Conservation (phyloP, 2,113 vertebrate genomes). For the Proterorhinus semilunaris region DNA sequence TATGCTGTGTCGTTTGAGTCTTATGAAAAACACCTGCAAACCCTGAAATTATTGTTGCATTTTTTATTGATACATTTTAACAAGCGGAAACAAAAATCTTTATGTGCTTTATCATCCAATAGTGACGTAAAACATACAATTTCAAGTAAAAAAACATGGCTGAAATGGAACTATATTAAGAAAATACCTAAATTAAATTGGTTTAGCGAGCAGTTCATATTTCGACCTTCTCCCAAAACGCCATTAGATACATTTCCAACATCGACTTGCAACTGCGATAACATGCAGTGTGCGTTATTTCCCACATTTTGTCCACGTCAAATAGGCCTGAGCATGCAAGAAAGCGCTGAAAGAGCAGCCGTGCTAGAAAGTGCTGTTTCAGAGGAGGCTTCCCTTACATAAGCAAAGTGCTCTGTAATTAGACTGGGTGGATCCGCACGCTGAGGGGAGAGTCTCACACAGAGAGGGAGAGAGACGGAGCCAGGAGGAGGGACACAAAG, state of each 20-base stretch:
- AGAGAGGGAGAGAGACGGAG: constrained; percentile 13
- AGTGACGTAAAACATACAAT: too few relatives aligned
- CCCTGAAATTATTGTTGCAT: too few relatives aligned
- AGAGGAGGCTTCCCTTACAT: constrained; percentile 69
- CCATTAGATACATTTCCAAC: constrained; percentile 7
- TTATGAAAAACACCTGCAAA: too few relatives aligned
- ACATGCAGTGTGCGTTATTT: constrained; percentile 13
- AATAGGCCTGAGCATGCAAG: constrained; percentile 38
- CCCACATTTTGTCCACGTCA: constrained; percentile 11
- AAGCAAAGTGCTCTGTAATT: constrained; percentile 76
- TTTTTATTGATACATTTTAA: too few relatives aligned
- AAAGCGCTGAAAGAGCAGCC: constrained; percentile 65
- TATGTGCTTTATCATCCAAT: too few relatives aligned
- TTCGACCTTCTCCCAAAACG: neutral
- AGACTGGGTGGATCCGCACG: constrained; percentile 70
- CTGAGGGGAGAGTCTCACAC: constrained; percentile 36
- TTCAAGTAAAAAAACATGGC: too few relatives aligned
- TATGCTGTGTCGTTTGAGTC: too few relatives aligned
- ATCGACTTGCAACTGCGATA: constrained; percentile 17
- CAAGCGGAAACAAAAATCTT: too few relatives aligned
- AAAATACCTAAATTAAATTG: too few relatives aligned
- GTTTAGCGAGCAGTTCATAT: neutral
- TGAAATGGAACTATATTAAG: too few relatives aligned
- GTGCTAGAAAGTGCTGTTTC: constrained; percentile 70
- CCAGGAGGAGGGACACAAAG: constrained; percentile 16